phyloP scores from a whole-genome alignment of 2,797 vertebrate genomes.

The Eutrigla gurnardus region DNA sequence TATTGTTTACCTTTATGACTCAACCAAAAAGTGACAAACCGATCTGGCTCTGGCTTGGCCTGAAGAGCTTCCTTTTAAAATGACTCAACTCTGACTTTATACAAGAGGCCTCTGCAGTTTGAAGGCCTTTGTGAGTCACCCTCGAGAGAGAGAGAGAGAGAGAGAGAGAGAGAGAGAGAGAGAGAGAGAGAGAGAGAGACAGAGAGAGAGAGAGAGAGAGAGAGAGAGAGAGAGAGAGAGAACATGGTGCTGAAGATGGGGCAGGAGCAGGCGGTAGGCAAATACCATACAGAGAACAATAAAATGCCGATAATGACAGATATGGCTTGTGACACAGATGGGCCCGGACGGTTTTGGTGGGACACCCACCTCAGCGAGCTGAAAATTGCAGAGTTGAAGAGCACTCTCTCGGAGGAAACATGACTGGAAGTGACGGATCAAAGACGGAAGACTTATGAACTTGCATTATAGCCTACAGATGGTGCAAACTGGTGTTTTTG shows the following conservation, averaged over 20 bases:
- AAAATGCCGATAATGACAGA: slow-evolving; percentile 71
- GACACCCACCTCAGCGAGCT: slow-evolving; percentile 49
- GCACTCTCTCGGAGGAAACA: slow-evolving; percentile 43
- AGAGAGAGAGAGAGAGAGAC: slow-evolving; percentile 49
- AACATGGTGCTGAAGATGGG: slow-evolving; percentile 28
- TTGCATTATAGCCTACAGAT: slow-evolving; percentile 61
- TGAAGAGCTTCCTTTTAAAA: slow-evolving; percentile 19
- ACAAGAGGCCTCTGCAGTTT: slow-evolving; percentile 19
- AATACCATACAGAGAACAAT: slow-evolving; percentile 53
- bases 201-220: background rate
- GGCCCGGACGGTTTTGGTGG: slow-evolving; percentile 61
- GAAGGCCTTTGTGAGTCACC: slow-evolving; percentile 63
- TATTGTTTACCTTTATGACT: slow-evolving; percentile 41
- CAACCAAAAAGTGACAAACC: slow-evolving; percentile 21
- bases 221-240: slow-evolving; percentile 4
- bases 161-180: slow-evolving; percentile 49
- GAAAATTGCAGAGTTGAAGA: slow-evolving; percentile 54
- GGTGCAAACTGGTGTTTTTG: slow-evolving; percentile 57
- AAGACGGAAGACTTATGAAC: slow-evolving; percentile 48
- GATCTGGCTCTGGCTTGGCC: background rate
- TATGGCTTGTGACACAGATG: slow-evolving; percentile 74
- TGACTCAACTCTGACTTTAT: slow-evolving; percentile 50
- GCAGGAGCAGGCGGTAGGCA: slow-evolving; percentile 34
- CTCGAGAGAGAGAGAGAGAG: slow-evolving; percentile 37
- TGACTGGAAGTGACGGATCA: slow-evolving; percentile 47